Conservation (phyloP, 2,797 vertebrate species). For the Petrocephalus sullivani region DNA sequence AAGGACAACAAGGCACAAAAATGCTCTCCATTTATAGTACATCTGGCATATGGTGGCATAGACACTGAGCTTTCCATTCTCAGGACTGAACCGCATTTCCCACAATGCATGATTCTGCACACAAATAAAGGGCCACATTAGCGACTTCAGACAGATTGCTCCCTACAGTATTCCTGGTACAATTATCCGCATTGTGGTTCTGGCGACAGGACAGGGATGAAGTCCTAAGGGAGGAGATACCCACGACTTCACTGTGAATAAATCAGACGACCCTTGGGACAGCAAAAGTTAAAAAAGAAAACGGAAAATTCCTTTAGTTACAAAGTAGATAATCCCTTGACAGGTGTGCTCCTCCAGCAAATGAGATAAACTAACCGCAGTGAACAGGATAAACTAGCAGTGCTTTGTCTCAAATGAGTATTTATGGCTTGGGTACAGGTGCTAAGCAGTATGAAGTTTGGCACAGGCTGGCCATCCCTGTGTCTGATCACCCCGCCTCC, state of each 20-base stretch:
- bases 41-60: neutral
- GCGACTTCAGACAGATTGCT: neutral
- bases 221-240: slow-evolving; percentile 13
- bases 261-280: neutral
- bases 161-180: neutral
- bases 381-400: neutral
- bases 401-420: neutral
- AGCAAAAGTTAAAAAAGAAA: neutral
- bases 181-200: slow-evolving; percentile 9
- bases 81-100: neutral
- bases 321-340: slow-evolving; percentile 20
- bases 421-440: neutral
- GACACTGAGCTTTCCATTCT: neutral
- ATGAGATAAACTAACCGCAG: neutral
- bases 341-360: neutral
- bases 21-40: neutral
- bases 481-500: neutral
- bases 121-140: neutral
- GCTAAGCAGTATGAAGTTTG: neutral
- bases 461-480: neutral
- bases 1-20: neutral
- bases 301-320: slow-evolving; percentile 16
- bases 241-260: slow-evolving; percentile 6
- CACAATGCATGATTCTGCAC: neutral
- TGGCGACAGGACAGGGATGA: neutral